Evolutionary conservation across 2,113 vertebrate genomes (phyloP), one percentile per base, ranked within the genome.

Genomic region (Bubo blakistoni): DNA sequence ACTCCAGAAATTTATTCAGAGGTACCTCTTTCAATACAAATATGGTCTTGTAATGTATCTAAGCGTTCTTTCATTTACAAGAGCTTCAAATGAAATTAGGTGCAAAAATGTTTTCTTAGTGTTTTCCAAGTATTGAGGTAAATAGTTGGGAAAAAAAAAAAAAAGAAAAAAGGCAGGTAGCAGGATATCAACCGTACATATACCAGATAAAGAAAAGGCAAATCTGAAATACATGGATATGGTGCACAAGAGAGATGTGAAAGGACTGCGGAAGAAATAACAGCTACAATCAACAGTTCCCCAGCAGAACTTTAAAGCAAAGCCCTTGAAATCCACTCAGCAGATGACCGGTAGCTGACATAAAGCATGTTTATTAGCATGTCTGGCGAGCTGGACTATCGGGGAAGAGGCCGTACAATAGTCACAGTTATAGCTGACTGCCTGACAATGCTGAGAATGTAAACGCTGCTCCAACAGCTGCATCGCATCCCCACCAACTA

Each of bases 41-140:
- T 20, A 25, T 5, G 22, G 58, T 61, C 70, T 86, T 63, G 20
- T 19, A 70, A 66, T 10, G 27, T 27, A 29, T 13, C 20, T 10
- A 32, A 46, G 26, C 49, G 18, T 49, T 77, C 40, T 77, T 74
- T 40, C 18, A 71, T 69, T 85, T 54, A 52, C 25, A 38, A 71
- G 36, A 69, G 14, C 61, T 89, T 81, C 52, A 72, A 95, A 84
- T 49, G 27, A 66, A 76, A 80, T 77, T 34, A 94, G 77, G 87
- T 90, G 89, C 95, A 77, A 93, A 92, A 85, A 77, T 30, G 40
- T 80, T 91, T 65, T 76, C 81, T 91, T 94, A 96, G 91, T 92
- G 78, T 97, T 95, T 85, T 55, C 91, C 84, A 87, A 91, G 91
- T 72, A 42, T 4, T 83, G 89, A 95, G 89, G 78, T 87, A 91